Percentiles rank a stretch among this genome's conserved stretches.
These are phyloP conservation scores for Drosophila subobscura DNA, from an alignment of 1,140 invertebrate species.

Conservation along the genomic window DNA sequence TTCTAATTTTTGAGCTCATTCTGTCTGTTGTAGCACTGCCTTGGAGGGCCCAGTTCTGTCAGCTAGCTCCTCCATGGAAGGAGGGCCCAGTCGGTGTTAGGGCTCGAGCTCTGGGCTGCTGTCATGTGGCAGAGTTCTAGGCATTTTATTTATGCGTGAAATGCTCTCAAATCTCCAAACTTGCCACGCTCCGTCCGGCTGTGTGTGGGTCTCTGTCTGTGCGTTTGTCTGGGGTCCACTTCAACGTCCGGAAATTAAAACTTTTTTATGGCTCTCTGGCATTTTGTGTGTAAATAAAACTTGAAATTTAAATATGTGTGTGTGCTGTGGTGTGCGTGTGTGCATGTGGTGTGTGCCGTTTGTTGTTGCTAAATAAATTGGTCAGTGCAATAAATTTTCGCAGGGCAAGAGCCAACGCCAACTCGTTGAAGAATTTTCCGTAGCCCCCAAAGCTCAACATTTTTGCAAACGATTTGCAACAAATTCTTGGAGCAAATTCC, in stretches of 20 bases:
- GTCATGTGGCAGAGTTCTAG: slow-evolving; percentile 48
- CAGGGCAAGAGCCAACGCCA: slow-evolving; percentile 9
- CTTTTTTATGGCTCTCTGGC: slow-evolving; percentile 59
- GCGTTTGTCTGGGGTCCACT: slow-evolving; percentile 35
- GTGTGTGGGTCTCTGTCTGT: slow-evolving; percentile 27
- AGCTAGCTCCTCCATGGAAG: no score
- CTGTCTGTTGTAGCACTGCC: no score
- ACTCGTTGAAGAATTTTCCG: slow-evolving; percentile 23
- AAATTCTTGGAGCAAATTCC: no score
- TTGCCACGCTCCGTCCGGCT: slow-evolving; percentile 34
- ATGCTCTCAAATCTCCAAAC: slow-evolving; percentile 59
- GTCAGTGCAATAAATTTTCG: slow-evolving; percentile 47
- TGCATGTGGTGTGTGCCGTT: slow-evolving; percentile 1
- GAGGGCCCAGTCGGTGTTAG: neutral
- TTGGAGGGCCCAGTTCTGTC: neutral
- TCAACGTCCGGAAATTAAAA: slow-evolving; percentile 63
- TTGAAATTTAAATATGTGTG: slow-evolving; percentile 26
- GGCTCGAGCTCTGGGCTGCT: slow-evolving; percentile 17
- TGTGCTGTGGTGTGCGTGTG: neutral
- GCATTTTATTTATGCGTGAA: slow-evolving; percentile 69
- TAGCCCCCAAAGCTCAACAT: neutral
- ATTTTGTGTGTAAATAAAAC: slow-evolving; percentile 33
- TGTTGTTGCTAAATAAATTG: slow-evolving; percentile 35
- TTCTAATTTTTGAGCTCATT: slow-evolving; percentile 14
- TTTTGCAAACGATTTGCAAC: neutral